Conservation (phyloP, 2,113 vertebrate genomes). For the Taxidea taxus region DNA sequence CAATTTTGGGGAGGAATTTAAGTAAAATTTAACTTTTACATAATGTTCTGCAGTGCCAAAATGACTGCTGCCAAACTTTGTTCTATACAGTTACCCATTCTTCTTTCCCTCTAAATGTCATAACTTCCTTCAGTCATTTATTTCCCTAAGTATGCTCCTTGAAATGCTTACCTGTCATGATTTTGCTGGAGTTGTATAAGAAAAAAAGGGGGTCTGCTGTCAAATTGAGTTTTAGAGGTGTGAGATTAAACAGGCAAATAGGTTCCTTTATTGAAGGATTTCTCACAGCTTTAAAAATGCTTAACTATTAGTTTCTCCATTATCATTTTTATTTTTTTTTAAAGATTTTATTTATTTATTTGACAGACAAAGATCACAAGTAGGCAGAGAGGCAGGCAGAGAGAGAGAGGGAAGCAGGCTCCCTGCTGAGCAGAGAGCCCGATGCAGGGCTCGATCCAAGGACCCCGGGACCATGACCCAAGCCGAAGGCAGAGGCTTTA, state of each 20-base stretch:
- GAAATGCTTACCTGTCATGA: background rate
- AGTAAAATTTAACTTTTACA: conserved; percentile 14
- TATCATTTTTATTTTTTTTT: background rate
- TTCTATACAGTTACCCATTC: background rate
- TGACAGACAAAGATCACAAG: too few relatives aligned
- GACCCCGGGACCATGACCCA: too few relatives aligned
- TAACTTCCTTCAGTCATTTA: background rate
- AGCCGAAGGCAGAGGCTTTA: too few relatives aligned
- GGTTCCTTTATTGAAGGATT: background rate
- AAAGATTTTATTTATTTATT: too few relatives aligned
- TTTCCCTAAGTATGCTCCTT: background rate
- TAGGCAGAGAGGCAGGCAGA: too few relatives aligned
- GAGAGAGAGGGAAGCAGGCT: too few relatives aligned
- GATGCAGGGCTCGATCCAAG: too few relatives aligned
- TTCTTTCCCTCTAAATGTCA: conserved; percentile 23
- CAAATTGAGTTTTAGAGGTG: conserved; percentile 1
- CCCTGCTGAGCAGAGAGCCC: too few relatives aligned
- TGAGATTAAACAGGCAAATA: background rate
- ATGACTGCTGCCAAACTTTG: background rate
- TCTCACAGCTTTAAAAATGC: conserved; percentile 16
- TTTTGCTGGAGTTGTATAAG: background rate
- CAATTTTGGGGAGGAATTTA: background rate
- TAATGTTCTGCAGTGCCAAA: background rate
- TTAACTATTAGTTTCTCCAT: background rate
- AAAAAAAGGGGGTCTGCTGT: background rate